Evolutionary conservation across 2,888 invertebrate genomes (phyloP).

Genomic region (Sinopyrophorus schimmeli): DNA sequence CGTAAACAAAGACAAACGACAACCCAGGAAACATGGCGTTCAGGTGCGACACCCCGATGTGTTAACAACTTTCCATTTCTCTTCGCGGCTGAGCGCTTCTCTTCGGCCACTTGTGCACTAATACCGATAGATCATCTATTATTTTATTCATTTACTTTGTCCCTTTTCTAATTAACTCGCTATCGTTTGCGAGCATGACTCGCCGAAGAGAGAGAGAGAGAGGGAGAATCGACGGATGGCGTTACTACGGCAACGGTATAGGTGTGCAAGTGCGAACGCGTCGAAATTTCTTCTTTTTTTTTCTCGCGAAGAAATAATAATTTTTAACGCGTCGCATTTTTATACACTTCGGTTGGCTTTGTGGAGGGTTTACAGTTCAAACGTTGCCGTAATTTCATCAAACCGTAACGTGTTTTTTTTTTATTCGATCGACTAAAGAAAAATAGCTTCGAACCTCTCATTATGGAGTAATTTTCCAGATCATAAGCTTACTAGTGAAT

Average conservation of each 20-base stretch:
- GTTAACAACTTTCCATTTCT: constrained; percentile 38
- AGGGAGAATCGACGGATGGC: too few relatives aligned
- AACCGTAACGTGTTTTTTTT: constrained; percentile 14
- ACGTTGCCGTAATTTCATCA: constrained; percentile 5
- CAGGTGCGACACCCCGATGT: constrained; percentile 40
- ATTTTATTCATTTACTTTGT: constrained; percentile 12
- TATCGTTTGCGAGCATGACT: too few relatives aligned
- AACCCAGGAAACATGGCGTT: constrained; percentile 33
- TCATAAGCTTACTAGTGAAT: too few relatives aligned
- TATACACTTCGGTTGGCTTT: too few relatives aligned
- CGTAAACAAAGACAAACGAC: constrained; percentile 41
- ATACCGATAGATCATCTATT: constrained; percentile 9
- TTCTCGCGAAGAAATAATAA: too few relatives aligned
- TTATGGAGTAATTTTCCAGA: constrained; percentile 1
- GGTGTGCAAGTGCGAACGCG: too few relatives aligned
- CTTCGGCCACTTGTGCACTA: constrained; percentile 21
- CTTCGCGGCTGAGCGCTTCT: constrained; percentile 13
- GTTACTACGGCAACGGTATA: too few relatives aligned
- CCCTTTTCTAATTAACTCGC: too few relatives aligned
- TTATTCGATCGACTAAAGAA: constrained; percentile 15
- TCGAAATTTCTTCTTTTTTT: too few relatives aligned
- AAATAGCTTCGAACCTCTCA: constrained; percentile 1
- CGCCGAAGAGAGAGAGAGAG: too few relatives aligned
- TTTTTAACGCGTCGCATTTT: too few relatives aligned
- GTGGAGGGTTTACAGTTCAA: too few relatives aligned